These are phyloP conservation scores for Carcina quercana DNA, from an alignment of 2,888 invertebrate species.

Conservation along the genomic window DNA sequence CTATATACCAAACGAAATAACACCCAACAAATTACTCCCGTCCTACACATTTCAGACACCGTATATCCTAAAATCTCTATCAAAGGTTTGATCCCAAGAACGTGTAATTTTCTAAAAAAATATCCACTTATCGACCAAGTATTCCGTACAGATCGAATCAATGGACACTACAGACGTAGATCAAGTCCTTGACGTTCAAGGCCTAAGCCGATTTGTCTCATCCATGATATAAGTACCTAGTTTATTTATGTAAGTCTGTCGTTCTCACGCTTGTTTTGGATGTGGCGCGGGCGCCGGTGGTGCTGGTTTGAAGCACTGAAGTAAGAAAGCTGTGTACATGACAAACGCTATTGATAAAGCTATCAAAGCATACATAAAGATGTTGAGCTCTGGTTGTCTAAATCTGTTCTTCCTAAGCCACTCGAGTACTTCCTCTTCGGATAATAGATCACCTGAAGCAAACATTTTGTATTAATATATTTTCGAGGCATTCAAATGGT, in stretches of 20 bases:
- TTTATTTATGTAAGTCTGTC: conserved; percentile 2
- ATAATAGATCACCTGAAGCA: conserved; percentile 84
- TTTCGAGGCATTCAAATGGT: too few relatives aligned
- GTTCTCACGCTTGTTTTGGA: conserved; percentile 78
- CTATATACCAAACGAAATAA: too few relatives aligned
- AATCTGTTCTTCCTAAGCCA: conserved; percentile 96
- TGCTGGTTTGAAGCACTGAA: conserved; percentile 90
- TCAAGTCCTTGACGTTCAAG: conserved; percentile 14
- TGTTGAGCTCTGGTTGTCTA: conserved; percentile 92
- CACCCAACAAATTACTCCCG: too few relatives aligned
- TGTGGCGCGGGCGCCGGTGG: conserved; percentile 77
- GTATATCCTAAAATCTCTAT: conserved; percentile 28
- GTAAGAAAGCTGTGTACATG: conserved; percentile 91
- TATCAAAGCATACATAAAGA: conserved; percentile 94
- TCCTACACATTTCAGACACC: too few relatives aligned
- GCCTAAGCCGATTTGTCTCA: conserved; percentile 6
- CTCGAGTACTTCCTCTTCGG: conserved; percentile 90
- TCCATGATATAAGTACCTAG: conserved; percentile 5
- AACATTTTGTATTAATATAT: conserved; percentile 12
- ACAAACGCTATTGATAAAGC: conserved; percentile 90
- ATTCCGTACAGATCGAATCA: conserved; percentile 24
- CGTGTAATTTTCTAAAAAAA: conserved; percentile 36
- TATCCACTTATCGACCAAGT: conserved; percentile 23
- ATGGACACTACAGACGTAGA: conserved; percentile 26
- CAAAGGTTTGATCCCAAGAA: conserved; percentile 64